These are phyloP conservation scores for Typhlichthys eigenmanni DNA, from an alignment of 2,797 vertebrate species.

Conservation along the genomic window DNA sequence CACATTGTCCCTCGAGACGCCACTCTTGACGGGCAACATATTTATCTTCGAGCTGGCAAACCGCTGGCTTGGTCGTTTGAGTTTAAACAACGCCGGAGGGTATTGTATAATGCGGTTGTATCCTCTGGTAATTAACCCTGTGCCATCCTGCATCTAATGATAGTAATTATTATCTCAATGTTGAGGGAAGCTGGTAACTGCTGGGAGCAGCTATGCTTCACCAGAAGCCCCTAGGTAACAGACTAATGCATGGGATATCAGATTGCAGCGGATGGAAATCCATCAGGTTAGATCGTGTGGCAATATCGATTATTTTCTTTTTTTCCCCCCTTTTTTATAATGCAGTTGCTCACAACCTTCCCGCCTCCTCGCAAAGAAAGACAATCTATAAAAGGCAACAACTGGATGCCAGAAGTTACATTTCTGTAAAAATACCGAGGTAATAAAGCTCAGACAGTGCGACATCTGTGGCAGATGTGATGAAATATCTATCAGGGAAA, in stretches of 20 bases:
- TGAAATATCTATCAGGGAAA: not conserved
- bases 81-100: no score
- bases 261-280: conserved; percentile 2
- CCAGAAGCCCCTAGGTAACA: not conserved
- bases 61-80: no score
- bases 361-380: not conserved
- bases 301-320: not conserved
- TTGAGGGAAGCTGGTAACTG: no score
- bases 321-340: no score
- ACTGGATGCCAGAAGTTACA: not conserved
- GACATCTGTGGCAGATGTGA: not conserved
- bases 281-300: not conserved
- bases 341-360: no score
- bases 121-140: no score
- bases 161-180: no score
- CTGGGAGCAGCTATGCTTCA: conserved; percentile 10
- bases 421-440: not conserved
- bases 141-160: no score
- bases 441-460: not conserved
- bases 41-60: no score
- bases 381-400: not conserved
- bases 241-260: not conserved
- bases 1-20: conserved; percentile 5
- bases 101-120: no score
- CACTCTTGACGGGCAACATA: not conserved